Evolutionary conservation across 2,797 vertebrate genomes (phyloP).

Genomic region (Dryobates pubescens): DNA sequence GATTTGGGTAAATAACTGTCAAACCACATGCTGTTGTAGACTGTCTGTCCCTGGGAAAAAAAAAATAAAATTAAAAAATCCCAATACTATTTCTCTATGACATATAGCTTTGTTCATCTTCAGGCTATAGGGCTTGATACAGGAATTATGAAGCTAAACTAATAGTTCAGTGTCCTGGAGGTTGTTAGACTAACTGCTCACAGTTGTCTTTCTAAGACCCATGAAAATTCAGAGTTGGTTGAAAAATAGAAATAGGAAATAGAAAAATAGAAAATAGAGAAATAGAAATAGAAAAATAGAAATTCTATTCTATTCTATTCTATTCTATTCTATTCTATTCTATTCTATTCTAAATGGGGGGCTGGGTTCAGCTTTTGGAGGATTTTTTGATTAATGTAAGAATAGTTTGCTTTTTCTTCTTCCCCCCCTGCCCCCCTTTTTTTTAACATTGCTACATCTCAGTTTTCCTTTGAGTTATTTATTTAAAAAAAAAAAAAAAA

Average conservation of each 20-base stretch:
- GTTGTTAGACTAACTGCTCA: background rate
- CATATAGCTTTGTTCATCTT: background rate
- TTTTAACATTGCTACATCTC: background rate
- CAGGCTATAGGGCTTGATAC: background rate
- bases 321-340: no score
- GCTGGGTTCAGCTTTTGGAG: background rate
- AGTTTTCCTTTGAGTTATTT: accelerated
- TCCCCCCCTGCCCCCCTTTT: background rate
- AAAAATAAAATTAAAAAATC: background rate
- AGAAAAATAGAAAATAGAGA: no score
- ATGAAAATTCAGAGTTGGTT: background rate
- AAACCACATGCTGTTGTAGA: background rate
- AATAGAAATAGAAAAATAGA: no score
- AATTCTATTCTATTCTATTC: no score
- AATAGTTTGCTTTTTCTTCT: background rate
- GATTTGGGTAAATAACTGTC: background rate
- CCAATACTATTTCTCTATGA: background rate
- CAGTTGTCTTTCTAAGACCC: background rate
- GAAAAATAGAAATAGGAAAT: background rate
- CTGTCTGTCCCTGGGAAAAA: background rate
- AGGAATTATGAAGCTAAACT: background rate
- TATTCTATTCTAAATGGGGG: background rate
- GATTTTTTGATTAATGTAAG: background rate
- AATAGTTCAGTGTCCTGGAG: background rate
- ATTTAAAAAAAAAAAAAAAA: background rate